phyloP scores from a whole-genome alignment of 2,888 invertebrate genomes.

The Eucriotettix oculatus region DNA sequence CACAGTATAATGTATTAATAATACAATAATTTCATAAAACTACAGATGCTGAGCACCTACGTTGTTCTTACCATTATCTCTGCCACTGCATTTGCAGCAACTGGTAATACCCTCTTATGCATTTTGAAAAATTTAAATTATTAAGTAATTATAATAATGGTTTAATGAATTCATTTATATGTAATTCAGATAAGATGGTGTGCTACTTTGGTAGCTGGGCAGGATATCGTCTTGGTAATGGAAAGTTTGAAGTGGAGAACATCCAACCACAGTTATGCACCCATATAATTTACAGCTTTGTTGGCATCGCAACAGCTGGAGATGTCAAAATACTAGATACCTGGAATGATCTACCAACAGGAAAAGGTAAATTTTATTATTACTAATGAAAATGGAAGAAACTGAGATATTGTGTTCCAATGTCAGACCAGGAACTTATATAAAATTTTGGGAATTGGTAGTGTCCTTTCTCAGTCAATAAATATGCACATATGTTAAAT shows the following conservation, averaged over 20 bases:
- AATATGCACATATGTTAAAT: neutral
- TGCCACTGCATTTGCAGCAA: too few relatives aligned
- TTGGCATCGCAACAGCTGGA: slow-evolving; percentile 40
- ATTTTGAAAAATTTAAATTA: too few relatives aligned
- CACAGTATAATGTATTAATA: too few relatives aligned
- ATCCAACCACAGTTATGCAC: slow-evolving; percentile 56
- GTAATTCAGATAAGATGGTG: slow-evolving; percentile 29
- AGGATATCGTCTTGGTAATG: slow-evolving; percentile 43
- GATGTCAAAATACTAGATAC: slow-evolving; percentile 12
- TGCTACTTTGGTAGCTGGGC: slow-evolving; percentile 71
- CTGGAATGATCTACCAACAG: slow-evolving; percentile 6
- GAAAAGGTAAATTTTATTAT: neutral
- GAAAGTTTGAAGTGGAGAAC: slow-evolving; percentile 45
- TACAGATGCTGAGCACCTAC: too few relatives aligned
- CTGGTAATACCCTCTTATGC: too few relatives aligned
- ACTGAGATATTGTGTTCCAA: too few relatives aligned
- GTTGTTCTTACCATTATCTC: too few relatives aligned
- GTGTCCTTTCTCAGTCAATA: neutral
- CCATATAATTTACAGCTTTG: slow-evolving; percentile 57
- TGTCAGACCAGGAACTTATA: too few relatives aligned
- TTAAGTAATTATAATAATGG: neutral
- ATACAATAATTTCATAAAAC: too few relatives aligned
- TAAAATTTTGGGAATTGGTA: neutral
- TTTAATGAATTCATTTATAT: neutral
- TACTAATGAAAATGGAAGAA: too few relatives aligned